These are phyloP conservation scores for Tyrophagus putrescentiae DNA, from an alignment of 1,140 invertebrate species.

Conservation along the genomic window DNA sequence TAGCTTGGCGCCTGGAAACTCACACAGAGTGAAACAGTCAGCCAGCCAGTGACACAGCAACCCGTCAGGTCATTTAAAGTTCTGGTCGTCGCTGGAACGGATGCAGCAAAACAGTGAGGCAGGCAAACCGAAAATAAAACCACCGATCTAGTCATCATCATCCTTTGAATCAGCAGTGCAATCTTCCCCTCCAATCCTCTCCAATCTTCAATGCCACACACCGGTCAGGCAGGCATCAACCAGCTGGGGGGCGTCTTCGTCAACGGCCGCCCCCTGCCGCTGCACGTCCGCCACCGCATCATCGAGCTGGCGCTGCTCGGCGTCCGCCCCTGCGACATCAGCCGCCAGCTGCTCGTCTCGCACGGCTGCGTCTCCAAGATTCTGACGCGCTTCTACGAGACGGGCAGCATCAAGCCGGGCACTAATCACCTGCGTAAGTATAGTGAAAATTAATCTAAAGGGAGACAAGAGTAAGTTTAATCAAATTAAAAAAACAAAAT, in stretches of 20 bases:
- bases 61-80: too few species aligned
- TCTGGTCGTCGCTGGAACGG: too few species aligned
- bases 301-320: constrained; percentile 74
- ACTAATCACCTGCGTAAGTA: constrained; percentile 17
- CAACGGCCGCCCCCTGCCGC: constrained; percentile 80
- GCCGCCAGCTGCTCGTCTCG: constrained; percentile 77
- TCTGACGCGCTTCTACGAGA: constrained; percentile 86
- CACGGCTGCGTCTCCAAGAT: constrained; percentile 96
- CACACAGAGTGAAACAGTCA: too few species aligned
- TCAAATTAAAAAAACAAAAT: not conserved
- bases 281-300: constrained; percentile 79
- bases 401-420: constrained; percentile 58
- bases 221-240: constrained; percentile 86
- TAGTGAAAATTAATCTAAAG: not conserved
- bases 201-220: too few species aligned
- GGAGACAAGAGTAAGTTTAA: not conserved
- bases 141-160: too few species aligned
- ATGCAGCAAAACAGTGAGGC: too few species aligned
- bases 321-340: constrained; percentile 88
- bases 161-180: too few species aligned
- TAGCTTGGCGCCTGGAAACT: too few species aligned
- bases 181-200: too few species aligned
- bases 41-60: too few species aligned
- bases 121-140: too few species aligned
- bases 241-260: constrained; percentile 91